Evolutionary conservation across 2,888 invertebrate species (phyloP), one percentile per base, ranked within the genome.

Genomic region (Synanthedon myopaeformis): DNA sequence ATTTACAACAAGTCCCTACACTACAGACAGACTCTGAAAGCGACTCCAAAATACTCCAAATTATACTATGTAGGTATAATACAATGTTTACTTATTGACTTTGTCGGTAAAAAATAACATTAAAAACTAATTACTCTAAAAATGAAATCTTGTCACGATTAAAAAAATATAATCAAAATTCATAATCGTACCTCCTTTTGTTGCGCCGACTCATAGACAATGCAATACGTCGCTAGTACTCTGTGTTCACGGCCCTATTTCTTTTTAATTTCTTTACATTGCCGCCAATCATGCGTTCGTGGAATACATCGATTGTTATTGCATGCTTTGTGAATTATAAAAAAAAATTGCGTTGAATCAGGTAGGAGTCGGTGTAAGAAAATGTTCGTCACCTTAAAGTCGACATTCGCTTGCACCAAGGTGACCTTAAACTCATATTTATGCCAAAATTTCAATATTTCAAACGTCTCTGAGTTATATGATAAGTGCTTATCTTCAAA

Each of bases 221-320:
- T 69, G 70, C 67, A 60, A 52, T 57, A 61, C 57, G 52, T 54
- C 58, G 58, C 68, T 35, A 35, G 35, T 35, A 35, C 35, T 8
- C 35, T 35, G 35, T 65, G 73, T 77, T 73, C 77, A 77, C 78
- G 78, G 69, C 69, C 71, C 71, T 74, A 74, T 78, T 82, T 80
- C 77, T 82, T 81, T 82, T 82, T 79, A 80, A 80, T 80, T 78
- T 79, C 76, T 75, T 74, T 78, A 73, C 62, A 65, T 61, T 59
- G 72, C 79, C 79, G 80, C 74, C 74, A 64, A 53, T 59, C 59
- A 51, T 57, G 63, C 57, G 56, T 78, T 79, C 79, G 67, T 60
- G 66, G 79, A 77, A 77, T 67, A 63, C 12, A 69, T 72, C 63
- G 66, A 57, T 19, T 56, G 17, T 45, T 45, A 45, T 45, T 45